A percentile compares a stretch with the other conserved stretches of the same genome.
Conservation (phyloP, 2,113 vertebrate genomes). For the Centropristis striata region DNA sequence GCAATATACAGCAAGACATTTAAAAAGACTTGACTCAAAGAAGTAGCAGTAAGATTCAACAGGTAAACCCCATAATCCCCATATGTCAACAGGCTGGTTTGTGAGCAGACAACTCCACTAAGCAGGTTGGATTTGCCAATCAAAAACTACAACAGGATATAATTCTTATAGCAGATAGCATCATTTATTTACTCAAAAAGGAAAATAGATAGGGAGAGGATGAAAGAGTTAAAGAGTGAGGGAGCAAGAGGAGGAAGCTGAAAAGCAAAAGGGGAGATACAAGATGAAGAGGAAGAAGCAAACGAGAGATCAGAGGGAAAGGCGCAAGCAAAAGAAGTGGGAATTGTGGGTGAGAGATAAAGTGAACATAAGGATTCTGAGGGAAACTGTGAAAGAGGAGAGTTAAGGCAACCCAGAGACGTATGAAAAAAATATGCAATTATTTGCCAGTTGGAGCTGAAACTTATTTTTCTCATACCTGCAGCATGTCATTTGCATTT, state of each 20-base stretch:
- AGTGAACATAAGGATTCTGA: background rate
- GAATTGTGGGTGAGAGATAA: background rate
- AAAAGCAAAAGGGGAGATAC: background rate
- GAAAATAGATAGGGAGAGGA: background rate
- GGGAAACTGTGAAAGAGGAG: background rate
- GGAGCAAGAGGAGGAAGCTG: background rate
- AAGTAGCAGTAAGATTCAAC: background rate
- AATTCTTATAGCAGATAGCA: slow-evolving; percentile 5
- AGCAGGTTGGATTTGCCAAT: background rate
- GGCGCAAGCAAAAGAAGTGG: background rate
- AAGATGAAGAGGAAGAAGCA: background rate
- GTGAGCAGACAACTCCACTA: background rate
- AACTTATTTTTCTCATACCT: background rate
- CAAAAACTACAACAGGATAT: background rate
- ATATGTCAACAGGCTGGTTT: background rate
- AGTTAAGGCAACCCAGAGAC: background rate
- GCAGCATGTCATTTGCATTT: background rate
- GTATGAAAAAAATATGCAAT: background rate
- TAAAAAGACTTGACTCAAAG: background rate
- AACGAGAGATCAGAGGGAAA: background rate
- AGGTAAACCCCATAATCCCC: slow-evolving; percentile 14
- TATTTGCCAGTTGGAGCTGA: background rate
- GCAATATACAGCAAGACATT: background rate
- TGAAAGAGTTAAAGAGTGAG: background rate
- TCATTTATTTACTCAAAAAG: slow-evolving; percentile 24